Evolutionary conservation across 2,888 invertebrate species (phyloP), one percentile per base, ranked within the genome.

Genomic region (Cephus pygmeus): DNA sequence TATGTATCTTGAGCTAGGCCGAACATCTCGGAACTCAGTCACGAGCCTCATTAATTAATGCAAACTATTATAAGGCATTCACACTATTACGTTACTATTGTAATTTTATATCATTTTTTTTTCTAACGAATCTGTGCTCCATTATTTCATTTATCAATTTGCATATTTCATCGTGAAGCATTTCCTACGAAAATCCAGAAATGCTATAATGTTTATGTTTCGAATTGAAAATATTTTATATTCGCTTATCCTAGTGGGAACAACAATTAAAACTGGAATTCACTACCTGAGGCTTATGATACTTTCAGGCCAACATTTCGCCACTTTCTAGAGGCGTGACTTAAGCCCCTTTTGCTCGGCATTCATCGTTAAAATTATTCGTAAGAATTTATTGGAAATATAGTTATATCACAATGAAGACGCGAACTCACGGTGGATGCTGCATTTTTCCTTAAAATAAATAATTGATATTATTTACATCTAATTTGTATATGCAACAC

Each of bases 261-360:
- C 36, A 11, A 33, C 33, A 73, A 40, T 40, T 15, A 40, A 40
- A 40, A 40, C 40, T 40, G 40, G 40, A 40, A 40, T 40, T 40
- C 15, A 15, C 40, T 15, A 40, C 15, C 40, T 15, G 40, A 40
- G 40, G 40, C 40, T 15, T 40, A 15, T 40, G 40, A 40, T 40
- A 40, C 40, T 40, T 40, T 40, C 40, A 40, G 40, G 40, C 40
- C 40, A 40, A 40, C 12, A 15, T 40, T 40, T 40, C 40, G 40
- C 40, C 40, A 40, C 40, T 40, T 40, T 40, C 34, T 15, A n/a
- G 73, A 75, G 71, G 78, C 82, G 79, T 85, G 82, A 84, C 83
- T 82, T 77, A 77, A 85, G 81, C 79, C 79, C 85, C 82, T 76
- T 69, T 73, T 82, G 81, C 81, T 85, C 86, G 85, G 81, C 81